Evolutionary conservation across 1,140 invertebrate genomes (phyloP).

Genomic region (Papilio polytes): DNA sequence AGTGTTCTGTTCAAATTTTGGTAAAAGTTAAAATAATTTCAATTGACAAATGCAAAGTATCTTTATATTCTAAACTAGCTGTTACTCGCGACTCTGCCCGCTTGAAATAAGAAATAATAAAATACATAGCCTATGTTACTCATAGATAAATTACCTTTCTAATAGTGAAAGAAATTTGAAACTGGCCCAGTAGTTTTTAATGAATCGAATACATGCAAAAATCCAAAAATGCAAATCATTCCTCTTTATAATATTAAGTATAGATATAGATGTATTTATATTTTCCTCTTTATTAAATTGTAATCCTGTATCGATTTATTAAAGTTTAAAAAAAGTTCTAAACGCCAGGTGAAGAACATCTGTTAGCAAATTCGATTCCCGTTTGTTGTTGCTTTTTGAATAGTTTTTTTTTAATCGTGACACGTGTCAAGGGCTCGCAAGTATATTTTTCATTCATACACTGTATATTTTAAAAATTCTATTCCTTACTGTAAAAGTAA

Average conservation of each 20-base stretch:
- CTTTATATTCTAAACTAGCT: background rate
- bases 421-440: background rate
- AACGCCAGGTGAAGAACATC: background rate
- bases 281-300: background rate
- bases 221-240: too few species aligned
- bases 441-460: background rate
- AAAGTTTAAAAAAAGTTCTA: background rate
- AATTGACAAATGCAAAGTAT: background rate
- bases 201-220: too few species aligned
- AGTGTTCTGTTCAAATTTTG: too few species aligned
- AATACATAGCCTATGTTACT: too few species aligned
- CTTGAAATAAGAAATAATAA: too few species aligned
- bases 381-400: background rate
- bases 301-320: background rate
- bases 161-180: too few species aligned
- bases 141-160: too few species aligned
- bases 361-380: constrained; percentile 1
- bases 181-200: too few species aligned
- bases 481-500: background rate
- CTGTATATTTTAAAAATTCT: background rate
- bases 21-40: too few species aligned
- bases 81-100: too few species aligned
- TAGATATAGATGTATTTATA: too few species aligned
- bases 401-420: background rate
- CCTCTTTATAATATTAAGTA: too few species aligned